phyloP scores from a whole-genome alignment of 2,797 vertebrate species.

The Ispidina picta region DNA sequence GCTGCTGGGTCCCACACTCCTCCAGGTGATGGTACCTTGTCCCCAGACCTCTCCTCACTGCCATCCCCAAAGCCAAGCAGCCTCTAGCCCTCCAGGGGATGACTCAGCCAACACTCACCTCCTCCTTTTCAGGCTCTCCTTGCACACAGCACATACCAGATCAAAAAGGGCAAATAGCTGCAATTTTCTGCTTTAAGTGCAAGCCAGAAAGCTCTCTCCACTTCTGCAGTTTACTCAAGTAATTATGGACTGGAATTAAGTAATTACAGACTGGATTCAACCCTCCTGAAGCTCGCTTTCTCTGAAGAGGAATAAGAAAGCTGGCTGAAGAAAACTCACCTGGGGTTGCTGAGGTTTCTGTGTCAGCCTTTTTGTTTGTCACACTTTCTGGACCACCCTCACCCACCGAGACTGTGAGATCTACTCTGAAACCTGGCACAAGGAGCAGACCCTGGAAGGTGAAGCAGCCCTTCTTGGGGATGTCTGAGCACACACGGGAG shows the following conservation, averaged over 20 bases:
- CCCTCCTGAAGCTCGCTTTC: not conserved
- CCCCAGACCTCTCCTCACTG: not conserved
- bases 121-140: not conserved
- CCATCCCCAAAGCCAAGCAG: too few species aligned
- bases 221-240: not conserved
- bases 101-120: not conserved
- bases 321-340: not conserved
- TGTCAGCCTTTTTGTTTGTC: not conserved
- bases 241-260: not conserved
- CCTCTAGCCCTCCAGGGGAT: not conserved
- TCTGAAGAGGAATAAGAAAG: not conserved
- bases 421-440: not conserved
- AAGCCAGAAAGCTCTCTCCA: not conserved
- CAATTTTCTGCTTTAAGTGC: not conserved
- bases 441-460: not conserved
- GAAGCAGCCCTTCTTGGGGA: not conserved
- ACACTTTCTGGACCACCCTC: not conserved
- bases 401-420: not conserved
- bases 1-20: not conserved
- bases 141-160: not conserved
- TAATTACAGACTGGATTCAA: not conserved
- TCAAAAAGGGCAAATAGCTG: not conserved
- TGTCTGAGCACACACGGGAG: not conserved
- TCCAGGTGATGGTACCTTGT: not conserved
- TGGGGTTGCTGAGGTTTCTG: not conserved